Percentiles rank a stretch among this genome's conserved stretches.
Evolutionary conservation across 2,797 vertebrate species (phyloP).

Genomic region (Phaenicophaeus curvirostris): DNA sequence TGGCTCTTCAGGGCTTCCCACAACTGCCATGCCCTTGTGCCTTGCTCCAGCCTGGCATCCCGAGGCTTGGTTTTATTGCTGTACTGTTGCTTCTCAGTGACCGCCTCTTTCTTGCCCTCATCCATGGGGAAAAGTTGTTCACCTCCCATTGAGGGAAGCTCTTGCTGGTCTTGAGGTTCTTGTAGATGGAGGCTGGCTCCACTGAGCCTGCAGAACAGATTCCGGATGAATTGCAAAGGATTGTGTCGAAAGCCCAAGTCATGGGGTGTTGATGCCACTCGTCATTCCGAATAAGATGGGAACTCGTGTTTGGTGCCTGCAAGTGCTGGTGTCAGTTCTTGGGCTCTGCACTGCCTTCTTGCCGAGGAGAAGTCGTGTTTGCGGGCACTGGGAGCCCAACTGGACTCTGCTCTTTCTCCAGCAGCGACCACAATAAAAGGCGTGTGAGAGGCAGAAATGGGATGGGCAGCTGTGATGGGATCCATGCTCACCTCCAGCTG

Average conservation of each 20-base stretch:
- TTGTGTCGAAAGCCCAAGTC: background rate
- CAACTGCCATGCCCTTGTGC: background rate
- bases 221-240: background rate
- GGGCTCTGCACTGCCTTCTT: background rate
- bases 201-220: background rate
- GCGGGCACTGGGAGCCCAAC: background rate
- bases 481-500: background rate
- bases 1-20: background rate
- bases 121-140: background rate
- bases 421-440: background rate
- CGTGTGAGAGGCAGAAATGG: background rate
- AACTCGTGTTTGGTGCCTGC: rapidly evolving
- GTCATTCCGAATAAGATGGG: background rate
- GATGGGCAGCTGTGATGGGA: background rate
- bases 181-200: background rate
- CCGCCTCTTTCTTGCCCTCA: background rate
- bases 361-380: rapidly evolving
- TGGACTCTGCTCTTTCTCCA: background rate
- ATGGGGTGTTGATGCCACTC: rapidly evolving
- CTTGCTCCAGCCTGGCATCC: background rate
- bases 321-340: rapidly evolving
- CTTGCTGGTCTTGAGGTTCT: background rate
- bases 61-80: background rate
- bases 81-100: background rate
- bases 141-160: background rate